Conservation (phyloP, 1,140 invertebrate species). For the Drosophila punjabiensis region DNA sequence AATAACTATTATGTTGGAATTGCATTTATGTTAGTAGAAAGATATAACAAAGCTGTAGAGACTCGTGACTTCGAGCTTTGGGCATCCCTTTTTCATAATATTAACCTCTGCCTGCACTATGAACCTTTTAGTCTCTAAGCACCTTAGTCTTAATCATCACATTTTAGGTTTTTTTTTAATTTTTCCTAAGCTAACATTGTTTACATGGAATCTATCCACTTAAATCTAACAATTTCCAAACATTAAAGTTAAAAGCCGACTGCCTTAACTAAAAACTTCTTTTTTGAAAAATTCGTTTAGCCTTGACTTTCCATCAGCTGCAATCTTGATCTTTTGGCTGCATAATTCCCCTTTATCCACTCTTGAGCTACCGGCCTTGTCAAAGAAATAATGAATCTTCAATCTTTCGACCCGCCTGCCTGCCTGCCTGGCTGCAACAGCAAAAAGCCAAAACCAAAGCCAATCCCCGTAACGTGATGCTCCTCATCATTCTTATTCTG, state of each 20-base stretch:
- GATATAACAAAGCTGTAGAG: not conserved
- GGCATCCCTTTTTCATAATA: not conserved
- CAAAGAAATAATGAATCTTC: conserved; percentile 36
- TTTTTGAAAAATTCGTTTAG: conserved; percentile 18
- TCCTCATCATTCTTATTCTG: conserved; percentile 39
- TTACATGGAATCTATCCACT: conserved; percentile 2
- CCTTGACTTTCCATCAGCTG: conserved; percentile 43
- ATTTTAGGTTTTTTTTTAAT: not conserved
- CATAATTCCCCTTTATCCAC: conserved; percentile 22
- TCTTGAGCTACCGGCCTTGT: conserved; percentile 50
- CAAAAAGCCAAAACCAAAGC: conserved; percentile 20
- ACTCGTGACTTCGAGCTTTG: not conserved
- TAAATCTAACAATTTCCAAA: conserved; percentile 2
- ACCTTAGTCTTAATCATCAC: not conserved
- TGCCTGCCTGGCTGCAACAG: conserved; percentile 16
- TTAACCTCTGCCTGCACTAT: not conserved
- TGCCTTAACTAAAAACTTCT: conserved; percentile 12
- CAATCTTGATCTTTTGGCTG: conserved; percentile 48
- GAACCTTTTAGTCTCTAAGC: not conserved
- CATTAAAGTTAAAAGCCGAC: conserved; percentile 23
- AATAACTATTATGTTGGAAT: not conserved
- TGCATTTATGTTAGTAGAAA: not conserved
- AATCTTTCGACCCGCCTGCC: conserved; percentile 16
- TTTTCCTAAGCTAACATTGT: conserved; percentile 1
- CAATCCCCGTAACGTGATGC: conserved; percentile 38